phyloP scores from a whole-genome alignment of 1,140 invertebrate genomes.

The Globodera rostochiensis region DNA sequence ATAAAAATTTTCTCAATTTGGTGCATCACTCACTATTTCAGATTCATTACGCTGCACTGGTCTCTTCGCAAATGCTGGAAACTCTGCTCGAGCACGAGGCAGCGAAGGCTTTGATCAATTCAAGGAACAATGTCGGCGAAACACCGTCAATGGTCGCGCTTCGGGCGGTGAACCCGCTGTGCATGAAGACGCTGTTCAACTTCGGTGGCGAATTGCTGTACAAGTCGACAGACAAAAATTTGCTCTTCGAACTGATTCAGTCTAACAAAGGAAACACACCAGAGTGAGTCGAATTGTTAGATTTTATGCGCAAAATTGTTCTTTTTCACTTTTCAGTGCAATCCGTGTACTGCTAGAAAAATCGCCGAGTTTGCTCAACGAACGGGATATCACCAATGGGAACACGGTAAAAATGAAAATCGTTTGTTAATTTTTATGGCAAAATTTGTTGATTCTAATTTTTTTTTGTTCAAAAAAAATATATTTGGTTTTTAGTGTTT shows the following conservation, averaged over 20 bases:
- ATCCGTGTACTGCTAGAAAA: slow-evolving; percentile 58
- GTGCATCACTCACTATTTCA: not conserved
- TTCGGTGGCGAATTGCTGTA: slow-evolving; percentile 45
- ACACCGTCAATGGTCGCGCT: slow-evolving; percentile 60
- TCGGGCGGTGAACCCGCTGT: slow-evolving; percentile 59
- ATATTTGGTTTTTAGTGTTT: slow-evolving; percentile 33
- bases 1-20: not conserved
- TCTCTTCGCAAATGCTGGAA: slow-evolving; percentile 61
- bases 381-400: slow-evolving; percentile 55
- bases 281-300: slow-evolving; percentile 45
- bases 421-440: not conserved
- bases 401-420: slow-evolving; percentile 42
- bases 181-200: slow-evolving; percentile 48
- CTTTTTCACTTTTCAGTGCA: slow-evolving; percentile 45
- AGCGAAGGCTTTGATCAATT: slow-evolving; percentile 54
- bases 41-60: slow-evolving; percentile 56
- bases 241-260: slow-evolving; percentile 59
- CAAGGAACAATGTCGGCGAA: slow-evolving; percentile 57
- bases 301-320: not conserved
- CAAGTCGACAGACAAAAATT: slow-evolving; percentile 52
- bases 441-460: not conserved
- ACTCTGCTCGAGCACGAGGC: slow-evolving; percentile 51
- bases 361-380: slow-evolving; percentile 54
- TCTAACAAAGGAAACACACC: slow-evolving; percentile 58
- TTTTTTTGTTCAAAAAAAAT: not conserved